Percentiles rank a stretch among this genome's conserved stretches.
Conservation (phyloP, 2,113 vertebrate species). For the Archocentrus centrarchus region DNA sequence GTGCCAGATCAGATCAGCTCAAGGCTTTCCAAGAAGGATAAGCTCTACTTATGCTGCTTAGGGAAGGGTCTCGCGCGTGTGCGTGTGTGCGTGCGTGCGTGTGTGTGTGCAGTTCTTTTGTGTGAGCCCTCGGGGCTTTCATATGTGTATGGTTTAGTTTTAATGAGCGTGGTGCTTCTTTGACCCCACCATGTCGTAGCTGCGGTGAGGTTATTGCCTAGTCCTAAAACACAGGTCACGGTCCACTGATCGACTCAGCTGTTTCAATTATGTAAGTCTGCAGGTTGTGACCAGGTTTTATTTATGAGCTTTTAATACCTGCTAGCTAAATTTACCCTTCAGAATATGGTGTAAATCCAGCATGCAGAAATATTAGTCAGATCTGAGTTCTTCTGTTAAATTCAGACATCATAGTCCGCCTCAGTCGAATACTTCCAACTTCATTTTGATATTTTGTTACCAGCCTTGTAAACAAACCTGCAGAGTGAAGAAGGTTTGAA, state of each 20-base stretch:
- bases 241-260: constrained; percentile 32
- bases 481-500: background rate
- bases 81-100: constrained; percentile 13
- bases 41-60: constrained; percentile 65
- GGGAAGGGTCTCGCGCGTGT: constrained; percentile 17
- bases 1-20: constrained; percentile 69
- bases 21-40: constrained; percentile 66
- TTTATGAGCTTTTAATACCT: constrained; percentile 1
- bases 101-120: constrained; percentile 14
- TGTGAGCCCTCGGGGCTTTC: constrained; percentile 27
- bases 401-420: background rate
- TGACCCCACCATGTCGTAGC: constrained; percentile 40
- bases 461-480: background rate
- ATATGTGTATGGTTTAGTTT: constrained; percentile 43
- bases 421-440: background rate
- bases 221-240: constrained; percentile 53
- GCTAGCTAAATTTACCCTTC: background rate
- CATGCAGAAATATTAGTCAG: background rate
- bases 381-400: background rate
- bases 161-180: constrained; percentile 58
- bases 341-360: background rate
- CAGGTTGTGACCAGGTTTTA: background rate
- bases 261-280: constrained; percentile 32
- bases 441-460: background rate
- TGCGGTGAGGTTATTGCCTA: constrained; percentile 43